These are phyloP conservation scores for Boloria selene DNA, from an alignment of 2,888 invertebrate genomes.

Conservation along the genomic window DNA sequence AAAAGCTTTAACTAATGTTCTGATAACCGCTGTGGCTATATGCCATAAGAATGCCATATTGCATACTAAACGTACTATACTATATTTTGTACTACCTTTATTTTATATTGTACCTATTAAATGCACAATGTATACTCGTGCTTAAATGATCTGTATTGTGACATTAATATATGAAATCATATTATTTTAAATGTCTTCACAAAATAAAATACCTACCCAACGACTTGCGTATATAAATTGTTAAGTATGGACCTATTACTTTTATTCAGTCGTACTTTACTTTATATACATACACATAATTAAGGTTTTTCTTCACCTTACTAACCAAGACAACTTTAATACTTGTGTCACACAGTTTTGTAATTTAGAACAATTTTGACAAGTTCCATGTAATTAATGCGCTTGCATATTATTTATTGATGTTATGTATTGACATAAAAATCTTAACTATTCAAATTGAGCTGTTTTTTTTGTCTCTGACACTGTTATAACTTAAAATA, in stretches of 20 bases:
- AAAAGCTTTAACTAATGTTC: constrained; percentile 70
- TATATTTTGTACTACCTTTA: constrained; percentile 18
- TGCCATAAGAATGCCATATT: constrained; percentile 62
- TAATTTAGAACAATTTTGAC: constrained; percentile 36
- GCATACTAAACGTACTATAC: constrained; percentile 11
- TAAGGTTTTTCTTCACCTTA: constrained; percentile 1
- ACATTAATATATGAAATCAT: constrained; percentile 11
- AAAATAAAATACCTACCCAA: constrained; percentile 25
- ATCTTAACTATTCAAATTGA: constrained; percentile 48
- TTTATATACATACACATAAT: constrained; percentile 11
- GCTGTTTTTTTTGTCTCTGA: constrained; percentile 40
- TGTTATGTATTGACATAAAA: constrained; percentile 65
- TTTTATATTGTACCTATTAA: not conserved
- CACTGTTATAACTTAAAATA: not conserved
- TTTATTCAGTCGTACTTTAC: too few species aligned
- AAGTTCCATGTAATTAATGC: constrained; percentile 53
- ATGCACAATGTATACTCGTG: constrained; percentile 21
- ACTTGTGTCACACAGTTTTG: constrained; percentile 30
- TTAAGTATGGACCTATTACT: too few species aligned
- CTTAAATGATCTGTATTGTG: constrained; percentile 12
- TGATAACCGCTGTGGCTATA: constrained; percentile 58
- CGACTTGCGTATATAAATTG: not conserved
- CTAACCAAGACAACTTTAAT: constrained; percentile 20
- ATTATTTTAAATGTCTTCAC: constrained; percentile 7
- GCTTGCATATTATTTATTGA: constrained; percentile 73